Evolutionary conservation across 2,888 invertebrate genomes (phyloP).

Genomic region (Carpatolechia fugitivella): DNA sequence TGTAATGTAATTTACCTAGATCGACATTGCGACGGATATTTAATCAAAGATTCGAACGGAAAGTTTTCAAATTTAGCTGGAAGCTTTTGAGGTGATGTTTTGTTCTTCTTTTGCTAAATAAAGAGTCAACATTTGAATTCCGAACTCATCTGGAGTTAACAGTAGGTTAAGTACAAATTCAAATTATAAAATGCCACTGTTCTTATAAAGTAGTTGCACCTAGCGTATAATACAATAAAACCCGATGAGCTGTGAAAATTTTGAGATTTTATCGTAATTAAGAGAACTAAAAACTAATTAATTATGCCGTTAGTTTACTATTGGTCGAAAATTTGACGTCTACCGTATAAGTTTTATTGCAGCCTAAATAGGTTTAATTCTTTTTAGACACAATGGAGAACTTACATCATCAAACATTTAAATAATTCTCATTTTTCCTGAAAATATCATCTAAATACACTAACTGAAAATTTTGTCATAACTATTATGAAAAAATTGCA

Average conservation of each 20-base stretch:
- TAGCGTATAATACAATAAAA: constrained; percentile 76
- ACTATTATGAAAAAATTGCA: no score
- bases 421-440: constrained; percentile 22
- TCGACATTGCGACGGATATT: constrained; percentile 49
- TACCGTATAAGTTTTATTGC: constrained; percentile 62
- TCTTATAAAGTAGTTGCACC: constrained; percentile 79
- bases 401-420: constrained; percentile 56
- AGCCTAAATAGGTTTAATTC: constrained; percentile 72
- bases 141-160: constrained; percentile 56
- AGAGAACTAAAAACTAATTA: constrained; percentile 55
- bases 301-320: constrained; percentile 60
- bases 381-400: constrained; percentile 57
- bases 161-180: constrained; percentile 78
- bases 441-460: constrained; percentile 10
- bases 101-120: constrained; percentile 11
- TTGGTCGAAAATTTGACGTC: constrained; percentile 47
- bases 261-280: constrained; percentile 79
- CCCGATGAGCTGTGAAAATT: constrained; percentile 79
- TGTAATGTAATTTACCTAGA: constrained; percentile 63
- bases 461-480: neutral
- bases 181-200: constrained; percentile 76
- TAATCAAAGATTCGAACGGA: neutral
- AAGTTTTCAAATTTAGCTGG: constrained; percentile 22
- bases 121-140: constrained; percentile 44
- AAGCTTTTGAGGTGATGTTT: constrained; percentile 28